phyloP scores from a whole-genome alignment of 2,113 vertebrate genomes.

The Trematomus loennbergii region DNA sequence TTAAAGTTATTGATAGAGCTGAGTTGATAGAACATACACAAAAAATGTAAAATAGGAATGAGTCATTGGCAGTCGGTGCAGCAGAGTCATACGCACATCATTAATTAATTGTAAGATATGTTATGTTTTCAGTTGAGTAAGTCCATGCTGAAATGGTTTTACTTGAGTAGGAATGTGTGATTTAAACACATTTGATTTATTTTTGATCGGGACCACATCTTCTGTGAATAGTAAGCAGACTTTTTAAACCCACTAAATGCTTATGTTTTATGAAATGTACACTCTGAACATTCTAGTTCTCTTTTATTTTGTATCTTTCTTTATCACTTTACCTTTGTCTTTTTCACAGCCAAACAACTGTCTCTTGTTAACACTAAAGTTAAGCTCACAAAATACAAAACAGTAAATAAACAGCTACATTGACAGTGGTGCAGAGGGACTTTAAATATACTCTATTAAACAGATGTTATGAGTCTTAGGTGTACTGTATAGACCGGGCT shows the following conservation, averaged over 20 bases:
- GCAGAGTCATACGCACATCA: constrained; percentile 23
- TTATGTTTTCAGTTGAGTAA: constrained; percentile 32
- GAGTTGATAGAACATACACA: constrained; percentile 8
- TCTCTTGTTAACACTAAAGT: background rate
- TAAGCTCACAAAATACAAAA: constrained; percentile 20
- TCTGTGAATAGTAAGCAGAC: background rate
- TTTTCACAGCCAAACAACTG: background rate
- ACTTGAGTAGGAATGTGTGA: constrained; percentile 9
- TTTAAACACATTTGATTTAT: background rate
- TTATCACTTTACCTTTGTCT: background rate
- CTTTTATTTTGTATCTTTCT: background rate
- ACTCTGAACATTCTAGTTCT: background rate
- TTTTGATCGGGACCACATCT: background rate
- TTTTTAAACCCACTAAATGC: background rate
- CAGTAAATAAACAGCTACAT: constrained; percentile 18
- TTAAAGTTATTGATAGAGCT: constrained; percentile 33
- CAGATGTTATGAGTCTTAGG: constrained; percentile 43
- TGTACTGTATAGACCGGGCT: constrained; percentile 19
- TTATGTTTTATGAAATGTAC: background rate
- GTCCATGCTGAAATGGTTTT: constrained; percentile 29
- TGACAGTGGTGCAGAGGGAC: background rate
- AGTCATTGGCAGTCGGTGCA: constrained; percentile 28
- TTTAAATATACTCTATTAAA: constrained; percentile 27
- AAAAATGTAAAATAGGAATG: constrained; percentile 14
- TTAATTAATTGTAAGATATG: constrained; percentile 52